A percentile compares a stretch with the other conserved stretches of the same genome.
Conservation (phyloP, 2,797 vertebrate species). For the Macropus fuliginosus region DNA sequence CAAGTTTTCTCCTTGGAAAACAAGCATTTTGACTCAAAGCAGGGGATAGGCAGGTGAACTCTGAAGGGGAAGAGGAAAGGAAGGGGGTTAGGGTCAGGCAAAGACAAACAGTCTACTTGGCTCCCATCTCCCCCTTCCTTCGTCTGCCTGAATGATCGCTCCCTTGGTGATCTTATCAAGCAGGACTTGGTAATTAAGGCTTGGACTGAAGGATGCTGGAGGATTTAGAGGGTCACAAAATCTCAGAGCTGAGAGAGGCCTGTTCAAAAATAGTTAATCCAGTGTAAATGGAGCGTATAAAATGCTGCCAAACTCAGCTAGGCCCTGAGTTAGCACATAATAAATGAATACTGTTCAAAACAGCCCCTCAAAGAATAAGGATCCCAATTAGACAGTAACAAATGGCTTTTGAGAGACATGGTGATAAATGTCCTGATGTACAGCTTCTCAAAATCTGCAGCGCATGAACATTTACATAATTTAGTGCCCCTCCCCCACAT, state of each 20-base stretch:
- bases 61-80: background rate
- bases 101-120: background rate
- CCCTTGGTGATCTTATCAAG: slow-evolving; percentile 25
- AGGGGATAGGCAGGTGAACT: background rate
- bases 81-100: background rate
- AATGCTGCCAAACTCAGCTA: slow-evolving; percentile 42
- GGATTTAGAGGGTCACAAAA: slow-evolving; percentile 33
- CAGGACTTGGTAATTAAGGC: slow-evolving; percentile 20
- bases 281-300: slow-evolving; percentile 52
- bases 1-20: background rate
- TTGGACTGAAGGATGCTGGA: slow-evolving; percentile 15
- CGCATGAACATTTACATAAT: background rate
- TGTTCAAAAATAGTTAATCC: slow-evolving; percentile 48
- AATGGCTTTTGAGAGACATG: slow-evolving; percentile 26
- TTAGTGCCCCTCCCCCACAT: slow-evolving; percentile 24
- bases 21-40: background rate
- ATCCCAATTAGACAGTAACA: slow-evolving; percentile 16
- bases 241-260: background rate
- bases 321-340: slow-evolving; percentile 41
- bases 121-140: background rate
- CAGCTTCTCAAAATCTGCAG: background rate
- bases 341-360: slow-evolving; percentile 61
- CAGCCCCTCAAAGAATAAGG: slow-evolving; percentile 36
- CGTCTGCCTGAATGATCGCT: background rate
- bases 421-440: slow-evolving; percentile 9